phyloP scores from a whole-genome alignment of 2,888 invertebrate genomes.

The Chalcosyrphus nemorum region DNA sequence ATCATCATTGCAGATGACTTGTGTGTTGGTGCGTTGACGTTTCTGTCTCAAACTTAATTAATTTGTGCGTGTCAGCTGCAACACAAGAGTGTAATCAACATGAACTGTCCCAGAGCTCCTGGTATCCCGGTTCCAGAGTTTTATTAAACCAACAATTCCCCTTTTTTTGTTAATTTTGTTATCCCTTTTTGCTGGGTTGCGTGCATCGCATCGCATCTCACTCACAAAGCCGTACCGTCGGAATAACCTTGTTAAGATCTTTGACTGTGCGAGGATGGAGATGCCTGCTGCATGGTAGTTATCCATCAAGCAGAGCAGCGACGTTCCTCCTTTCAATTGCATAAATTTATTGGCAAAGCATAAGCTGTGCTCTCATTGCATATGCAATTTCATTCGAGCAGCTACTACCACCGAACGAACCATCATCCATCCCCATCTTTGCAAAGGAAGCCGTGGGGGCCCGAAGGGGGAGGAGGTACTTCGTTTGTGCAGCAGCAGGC shows the following conservation, averaged over 20 bases:
- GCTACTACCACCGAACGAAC: conserved; percentile 26
- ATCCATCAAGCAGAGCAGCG: conserved; percentile 50
- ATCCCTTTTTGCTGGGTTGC: conserved; percentile 26
- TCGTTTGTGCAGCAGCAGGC: conserved; percentile 46
- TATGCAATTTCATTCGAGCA: conserved; percentile 52
- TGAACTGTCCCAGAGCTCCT: conserved; percentile 28
- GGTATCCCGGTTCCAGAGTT: conserved; percentile 17
- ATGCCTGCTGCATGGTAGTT: conserved; percentile 59
- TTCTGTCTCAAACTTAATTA: conserved; percentile 65
- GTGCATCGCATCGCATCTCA: conserved; percentile 52
- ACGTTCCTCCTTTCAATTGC: conserved; percentile 44
- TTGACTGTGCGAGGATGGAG: conserved; percentile 30
- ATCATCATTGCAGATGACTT: conserved; percentile 42
- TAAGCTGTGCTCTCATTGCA: conserved; percentile 63
- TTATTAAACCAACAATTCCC: conserved; percentile 41
- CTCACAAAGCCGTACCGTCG: conserved; percentile 32
- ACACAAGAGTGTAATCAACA: conserved; percentile 55
- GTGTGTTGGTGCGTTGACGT: conserved; percentile 51
- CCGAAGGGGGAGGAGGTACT: background rate
- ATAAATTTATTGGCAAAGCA: conserved; percentile 55
- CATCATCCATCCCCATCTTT: conserved; percentile 26
- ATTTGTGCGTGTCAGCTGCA: conserved; percentile 66
- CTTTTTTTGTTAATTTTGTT: background rate
- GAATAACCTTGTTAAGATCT: conserved; percentile 62
- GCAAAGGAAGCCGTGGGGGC: background rate